Evolutionary conservation across 2,797 vertebrate genomes (phyloP).

Genomic region (Trachops cirrhosus): DNA sequence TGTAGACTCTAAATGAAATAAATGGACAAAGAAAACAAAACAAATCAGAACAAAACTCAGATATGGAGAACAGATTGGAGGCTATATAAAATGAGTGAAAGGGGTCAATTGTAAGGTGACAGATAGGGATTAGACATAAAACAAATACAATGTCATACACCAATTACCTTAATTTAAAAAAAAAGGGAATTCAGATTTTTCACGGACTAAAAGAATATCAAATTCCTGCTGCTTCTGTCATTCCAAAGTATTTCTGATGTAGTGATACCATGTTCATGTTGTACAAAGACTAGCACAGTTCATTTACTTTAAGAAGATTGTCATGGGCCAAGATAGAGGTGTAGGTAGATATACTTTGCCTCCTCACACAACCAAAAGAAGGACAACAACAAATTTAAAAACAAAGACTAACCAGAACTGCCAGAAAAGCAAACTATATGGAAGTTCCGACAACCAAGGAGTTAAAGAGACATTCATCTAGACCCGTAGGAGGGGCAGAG

Average conservation of each 20-base stretch:
- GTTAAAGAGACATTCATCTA: too few species aligned
- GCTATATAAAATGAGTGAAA: background rate
- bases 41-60: background rate
- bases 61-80: background rate
- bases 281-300: background rate
- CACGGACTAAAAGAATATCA: background rate
- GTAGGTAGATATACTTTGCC: too few species aligned
- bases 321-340: too few species aligned
- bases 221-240: background rate
- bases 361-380: too few species aligned
- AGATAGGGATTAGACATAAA: background rate
- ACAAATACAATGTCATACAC: background rate
- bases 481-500: too few species aligned
- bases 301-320: background rate
- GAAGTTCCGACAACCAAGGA: too few species aligned
- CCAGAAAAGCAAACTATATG: too few species aligned
- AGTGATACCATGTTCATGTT: background rate
- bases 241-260: background rate
- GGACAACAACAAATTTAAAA: too few species aligned
- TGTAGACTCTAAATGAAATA: background rate
- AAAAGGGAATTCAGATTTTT: background rate
- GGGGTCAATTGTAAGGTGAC: background rate
- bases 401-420: too few species aligned
- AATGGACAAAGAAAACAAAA: background rate
- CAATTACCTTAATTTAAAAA: background rate